Base-by-base conservation (phyloP, 2,797 vertebrate genomes). In the Oophaga sylvatica region DNA sequence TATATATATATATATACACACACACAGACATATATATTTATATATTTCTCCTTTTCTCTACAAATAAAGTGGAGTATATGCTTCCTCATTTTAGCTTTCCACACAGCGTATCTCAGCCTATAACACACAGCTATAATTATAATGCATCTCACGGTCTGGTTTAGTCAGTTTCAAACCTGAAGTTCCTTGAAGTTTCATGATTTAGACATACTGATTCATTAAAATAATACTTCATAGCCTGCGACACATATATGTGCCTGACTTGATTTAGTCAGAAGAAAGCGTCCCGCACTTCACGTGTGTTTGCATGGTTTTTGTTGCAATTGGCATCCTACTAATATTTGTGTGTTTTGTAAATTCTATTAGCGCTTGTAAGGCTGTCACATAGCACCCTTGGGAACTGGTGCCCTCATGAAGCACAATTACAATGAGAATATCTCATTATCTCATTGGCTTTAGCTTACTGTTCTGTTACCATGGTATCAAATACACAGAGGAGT, bases 401-500 rank as follows among this genome's bases (percentile, higher is more conserved):
- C 91, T 75, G 92, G 92, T 95, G 95, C 95, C 94, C 95, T 95
- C 95, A 86, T 93, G 95, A 95, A 95, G 94, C 93, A 93, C 95
- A 95, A 95, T 95, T 95, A 95, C 95, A 95, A 95, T 95, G 95
- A 95, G 95, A 95, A 94, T 95, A 95, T 95, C 95, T 95, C 94
- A 95, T 95, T 95, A 95, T 95, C 94, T 95, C 94, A 95, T 95
- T 95, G 94, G 95, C 94, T 95, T 95, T 95, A 94, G 94, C 93
- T 95, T 95, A 93, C 94, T 95, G 95, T 94, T 95, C 94, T 95
- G 95, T 96, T 95, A 91, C 95, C 94, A 94, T 94, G 95, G 94
- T 95, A 94, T 95, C 95, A 91, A 96, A 96, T 96, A 96, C 95
- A 96, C 95, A 95, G 95, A 95, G 95, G 95, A 95, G 94, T 91